phyloP scores from a whole-genome alignment of 2,113 vertebrate genomes.

The Lipotes vexillifer region DNA sequence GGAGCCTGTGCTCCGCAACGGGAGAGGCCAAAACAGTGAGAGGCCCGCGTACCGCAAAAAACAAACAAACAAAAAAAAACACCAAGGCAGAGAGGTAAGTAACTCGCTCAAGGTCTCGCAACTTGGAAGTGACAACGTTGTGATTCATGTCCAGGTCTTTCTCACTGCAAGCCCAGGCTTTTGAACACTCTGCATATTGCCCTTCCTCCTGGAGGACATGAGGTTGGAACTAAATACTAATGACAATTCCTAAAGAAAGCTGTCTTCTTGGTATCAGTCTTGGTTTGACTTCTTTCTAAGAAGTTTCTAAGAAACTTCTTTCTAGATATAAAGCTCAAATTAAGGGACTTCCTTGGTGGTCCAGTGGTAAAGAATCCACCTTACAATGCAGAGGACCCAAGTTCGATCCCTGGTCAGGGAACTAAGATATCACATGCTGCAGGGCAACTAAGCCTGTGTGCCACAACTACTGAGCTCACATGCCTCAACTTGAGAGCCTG shows the following conservation, averaged over 20 bases:
- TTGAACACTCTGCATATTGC: neutral
- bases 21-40: too few species aligned
- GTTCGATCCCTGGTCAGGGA: too few species aligned
- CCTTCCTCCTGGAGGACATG: neutral
- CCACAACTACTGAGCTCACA: too few species aligned
- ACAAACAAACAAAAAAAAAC: neutral
- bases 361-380: too few species aligned
- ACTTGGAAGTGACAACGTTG: neutral
- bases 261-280: slow-evolving; percentile 3
- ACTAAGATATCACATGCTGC: too few species aligned
- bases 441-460: too few species aligned
- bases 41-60: too few species aligned
- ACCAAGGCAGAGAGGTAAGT: slow-evolving; percentile 1
- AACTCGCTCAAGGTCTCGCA: slow-evolving; percentile 21
- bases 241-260: neutral
- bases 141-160: neutral
- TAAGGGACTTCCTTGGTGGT: neutral
- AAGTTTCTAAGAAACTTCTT: neutral
- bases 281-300: slow-evolving; percentile 7
- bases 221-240: neutral
- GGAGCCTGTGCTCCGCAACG: too few species aligned
- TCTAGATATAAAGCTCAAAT: neutral
- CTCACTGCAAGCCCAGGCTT: neutral
- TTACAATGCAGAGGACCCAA: too few species aligned
- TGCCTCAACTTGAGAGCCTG: too few species aligned